Evolutionary conservation across 2,797 vertebrate species (phyloP).

Genomic region (Rhinophrynus dorsalis): DNA sequence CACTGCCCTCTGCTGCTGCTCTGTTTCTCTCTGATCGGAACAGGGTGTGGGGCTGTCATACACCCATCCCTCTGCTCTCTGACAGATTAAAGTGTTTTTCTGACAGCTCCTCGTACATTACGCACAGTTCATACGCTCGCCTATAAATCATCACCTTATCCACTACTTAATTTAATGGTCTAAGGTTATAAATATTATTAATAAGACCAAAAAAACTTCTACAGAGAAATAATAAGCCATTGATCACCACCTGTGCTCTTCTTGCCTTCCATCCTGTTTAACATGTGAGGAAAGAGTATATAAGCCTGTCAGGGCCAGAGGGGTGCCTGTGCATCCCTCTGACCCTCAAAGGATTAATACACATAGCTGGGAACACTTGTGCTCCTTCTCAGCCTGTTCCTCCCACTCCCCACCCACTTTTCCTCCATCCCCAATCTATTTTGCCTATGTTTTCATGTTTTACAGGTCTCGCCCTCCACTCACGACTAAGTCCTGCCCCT

Average conservation of each 20-base stretch:
- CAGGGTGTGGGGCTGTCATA: no score
- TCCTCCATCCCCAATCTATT: no score
- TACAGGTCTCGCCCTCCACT: no score
- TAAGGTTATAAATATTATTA: constrained; percentile 76
- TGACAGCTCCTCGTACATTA: constrained; percentile 68
- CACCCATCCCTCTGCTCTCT: constrained; percentile 7
- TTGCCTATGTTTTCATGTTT: no score
- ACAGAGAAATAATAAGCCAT: constrained; percentile 66
- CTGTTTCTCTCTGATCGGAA: no score
- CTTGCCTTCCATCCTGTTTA: constrained; percentile 63
- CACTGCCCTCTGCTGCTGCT: neutral
- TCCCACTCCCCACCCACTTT: no score
- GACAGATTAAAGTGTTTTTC: constrained; percentile 61
- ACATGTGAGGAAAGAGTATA: constrained; percentile 40
- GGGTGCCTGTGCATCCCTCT: no score
- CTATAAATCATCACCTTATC: constrained; percentile 66
- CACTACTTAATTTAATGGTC: constrained; percentile 67
- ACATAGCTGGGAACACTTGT: no score
- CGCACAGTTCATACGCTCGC: constrained; percentile 66
- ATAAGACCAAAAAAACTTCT: constrained; percentile 67
- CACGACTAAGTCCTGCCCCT: no score
- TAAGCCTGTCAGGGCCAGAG: no score
- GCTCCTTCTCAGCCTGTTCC: no score
- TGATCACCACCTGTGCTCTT: constrained; percentile 65
- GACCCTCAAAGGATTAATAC: no score